These are phyloP conservation scores for Monochamus saltuarius DNA, from an alignment of 1,140 invertebrate species.

Conservation along the genomic window DNA sequence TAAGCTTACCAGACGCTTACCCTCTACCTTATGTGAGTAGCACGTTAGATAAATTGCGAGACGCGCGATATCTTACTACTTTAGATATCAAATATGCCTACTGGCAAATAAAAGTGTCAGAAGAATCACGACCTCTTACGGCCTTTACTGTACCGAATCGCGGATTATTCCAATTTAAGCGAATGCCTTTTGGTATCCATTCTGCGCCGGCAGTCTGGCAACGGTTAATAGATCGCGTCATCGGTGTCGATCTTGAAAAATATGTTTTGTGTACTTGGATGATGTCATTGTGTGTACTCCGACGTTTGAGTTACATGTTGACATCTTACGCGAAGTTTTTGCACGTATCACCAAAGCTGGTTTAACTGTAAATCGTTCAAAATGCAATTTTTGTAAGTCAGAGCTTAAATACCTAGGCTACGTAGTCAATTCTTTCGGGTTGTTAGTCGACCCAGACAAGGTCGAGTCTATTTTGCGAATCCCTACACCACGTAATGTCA, in stretches of 20 bases:
- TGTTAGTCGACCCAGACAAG: conserved; percentile 47
- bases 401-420: conserved; percentile 47
- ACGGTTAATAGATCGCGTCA: conserved; percentile 19
- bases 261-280: conserved; percentile 40
- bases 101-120: conserved; percentile 51
- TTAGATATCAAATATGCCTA: conserved; percentile 44
- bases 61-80: conserved; percentile 38
- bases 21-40: conserved; percentile 16
- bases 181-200: conserved; percentile 46
- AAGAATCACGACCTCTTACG: conserved; percentile 46
- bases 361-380: conserved; percentile 38
- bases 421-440: conserved; percentile 38
- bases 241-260: conserved; percentile 30
- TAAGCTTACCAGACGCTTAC: conserved; percentile 13
- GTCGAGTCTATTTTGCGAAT: conserved; percentile 41
- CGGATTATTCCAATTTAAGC: conserved; percentile 28
- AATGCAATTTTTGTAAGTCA: conserved; percentile 43
- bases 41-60: conserved; percentile 39
- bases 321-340: conserved; percentile 1
- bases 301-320: conserved; percentile 27
- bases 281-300: conserved; percentile 42
- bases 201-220: conserved; percentile 42
- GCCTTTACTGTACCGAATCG: conserved; percentile 48
- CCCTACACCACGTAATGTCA: conserved; percentile 1
- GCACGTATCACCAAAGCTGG: conserved; percentile 2